Base-by-base conservation (phyloP, 2,888 invertebrate species). In the Andrena fulva region DNA sequence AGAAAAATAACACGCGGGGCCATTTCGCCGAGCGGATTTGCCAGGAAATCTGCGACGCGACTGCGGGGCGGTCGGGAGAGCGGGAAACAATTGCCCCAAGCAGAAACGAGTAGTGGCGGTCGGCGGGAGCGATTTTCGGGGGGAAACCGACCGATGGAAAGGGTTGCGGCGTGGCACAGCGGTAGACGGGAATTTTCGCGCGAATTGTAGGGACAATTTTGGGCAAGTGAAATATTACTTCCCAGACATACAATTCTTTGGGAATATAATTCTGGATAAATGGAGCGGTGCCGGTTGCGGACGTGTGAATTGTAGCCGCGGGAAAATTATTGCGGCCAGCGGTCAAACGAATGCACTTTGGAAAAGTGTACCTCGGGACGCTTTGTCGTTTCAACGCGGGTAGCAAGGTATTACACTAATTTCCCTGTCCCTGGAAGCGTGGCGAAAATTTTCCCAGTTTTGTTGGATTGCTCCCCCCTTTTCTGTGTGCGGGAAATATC, bases 191-290 rank as follows among this genome's bases (percentile, higher is more conserved):
- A 42, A 42, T 42, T 42, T 42, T 16, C 42, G 4, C 16, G 42
- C 16, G 42, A 42, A 42, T 42, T 42, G 42, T 16, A 42, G 42
- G 42, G 42, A 16, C 42, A 42, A 42, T 42, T 42, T 42, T 42
- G 42, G 42, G 42, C 16, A 42, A 42, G 33, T 62, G 29, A 71
- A 62, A 62, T 71, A 71, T 62, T 33, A 20, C 31, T 71, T 20
- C 10, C 48, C 48, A 8, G 54, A 20, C 24, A n/a, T 29, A 29
- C 52, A 27, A 20, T 31, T 70, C 48, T 2, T 29, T 31, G 59
- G 24, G 48, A 70, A 48, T 60, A 29, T 60, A 48, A 12, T 48
- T 52, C 31, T 12, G 29, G 42, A 42, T 29, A 42, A 42, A 42
- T 42, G 42, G 16, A 42, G 12, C 42, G 42, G 42, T 16, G 42